A percentile compares a stretch with the other conserved stretches of the same genome.
These are phyloP conservation scores for Gobius niger DNA, from an alignment of 2,113 vertebrate genomes.

Conservation along the genomic window DNA sequence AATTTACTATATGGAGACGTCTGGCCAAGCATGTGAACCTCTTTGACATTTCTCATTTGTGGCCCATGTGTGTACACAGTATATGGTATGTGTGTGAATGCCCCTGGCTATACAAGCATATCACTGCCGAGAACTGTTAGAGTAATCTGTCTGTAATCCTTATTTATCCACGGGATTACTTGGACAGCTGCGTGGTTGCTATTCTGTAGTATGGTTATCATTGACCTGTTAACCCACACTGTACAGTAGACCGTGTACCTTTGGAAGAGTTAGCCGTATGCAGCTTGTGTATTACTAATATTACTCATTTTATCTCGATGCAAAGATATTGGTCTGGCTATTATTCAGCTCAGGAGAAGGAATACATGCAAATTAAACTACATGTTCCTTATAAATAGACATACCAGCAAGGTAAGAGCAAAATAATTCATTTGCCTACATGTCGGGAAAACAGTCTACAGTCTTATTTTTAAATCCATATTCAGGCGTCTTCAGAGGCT, in stretches of 20 bases:
- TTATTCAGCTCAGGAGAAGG: too few species aligned
- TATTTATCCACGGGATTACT: slow-evolving; percentile 40
- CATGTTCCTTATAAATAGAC: too few species aligned
- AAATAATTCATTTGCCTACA: too few species aligned
- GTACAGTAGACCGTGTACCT: background rate
- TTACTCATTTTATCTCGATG: too few species aligned
- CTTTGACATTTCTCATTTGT: background rate
- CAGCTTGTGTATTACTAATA: background rate
- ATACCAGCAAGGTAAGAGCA: too few species aligned
- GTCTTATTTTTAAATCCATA: too few species aligned
- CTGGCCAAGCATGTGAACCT: background rate
- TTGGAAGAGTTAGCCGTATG: background rate
- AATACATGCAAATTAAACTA: too few species aligned
- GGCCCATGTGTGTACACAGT: background rate
- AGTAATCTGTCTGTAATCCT: slow-evolving; percentile 50
- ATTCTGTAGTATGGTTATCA: slow-evolving; percentile 3
- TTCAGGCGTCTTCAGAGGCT: background rate
- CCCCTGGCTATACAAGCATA: background rate
- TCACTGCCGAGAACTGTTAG: slow-evolving; percentile 21
- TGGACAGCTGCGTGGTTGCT: slow-evolving; percentile 12
- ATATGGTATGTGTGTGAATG: slow-evolving; percentile 1
- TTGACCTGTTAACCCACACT: background rate
- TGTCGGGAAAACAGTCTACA: too few species aligned
- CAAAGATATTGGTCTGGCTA: too few species aligned
- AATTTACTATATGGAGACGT: background rate